Percentiles rank a stretch among this genome's conserved stretches.
Evolutionary conservation across 2,797 vertebrate species (phyloP).

Genomic region (Euphonia xanthogaster): DNA sequence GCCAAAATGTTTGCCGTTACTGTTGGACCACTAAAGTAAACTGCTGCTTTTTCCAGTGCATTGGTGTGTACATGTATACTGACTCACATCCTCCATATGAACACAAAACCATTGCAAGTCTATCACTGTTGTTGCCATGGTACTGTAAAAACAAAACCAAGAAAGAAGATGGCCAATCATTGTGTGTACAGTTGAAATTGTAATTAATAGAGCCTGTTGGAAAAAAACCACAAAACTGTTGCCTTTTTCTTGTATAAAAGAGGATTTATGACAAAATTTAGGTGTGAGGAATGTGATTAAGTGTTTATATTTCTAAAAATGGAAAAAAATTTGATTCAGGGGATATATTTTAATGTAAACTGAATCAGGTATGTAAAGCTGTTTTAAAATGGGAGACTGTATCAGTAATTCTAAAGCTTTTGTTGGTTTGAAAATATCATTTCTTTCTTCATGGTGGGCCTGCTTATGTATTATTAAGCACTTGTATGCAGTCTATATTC

Average conservation of each 20-base stretch:
- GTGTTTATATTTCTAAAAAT: slow-evolving; percentile 97
- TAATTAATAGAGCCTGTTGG: slow-evolving; percentile 93
- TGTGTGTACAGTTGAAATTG: slow-evolving; percentile 92
- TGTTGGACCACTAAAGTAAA: slow-evolving; percentile 87
- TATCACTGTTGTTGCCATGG: slow-evolving; percentile 93
- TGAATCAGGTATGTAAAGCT: slow-evolving; percentile 98
- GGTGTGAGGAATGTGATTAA: slow-evolving; percentile 93
- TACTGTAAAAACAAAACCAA: slow-evolving; percentile 87
- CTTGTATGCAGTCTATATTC: slow-evolving; percentile 91
- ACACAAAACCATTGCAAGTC: slow-evolving; percentile 86
- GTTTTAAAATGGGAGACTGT: slow-evolving; percentile 89
- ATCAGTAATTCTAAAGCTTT: slow-evolving; percentile 87
- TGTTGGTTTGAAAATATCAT: slow-evolving; percentile 81
- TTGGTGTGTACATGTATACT: slow-evolving; percentile 85
- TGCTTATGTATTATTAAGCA: slow-evolving; percentile 93
- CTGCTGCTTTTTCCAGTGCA: slow-evolving; percentile 86
- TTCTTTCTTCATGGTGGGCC: slow-evolving; percentile 88
- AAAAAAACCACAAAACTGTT: slow-evolving; percentile 85
- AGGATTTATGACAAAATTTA: slow-evolving; percentile 97
- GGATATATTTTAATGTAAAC: slow-evolving; percentile 95
- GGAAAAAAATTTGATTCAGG: slow-evolving; percentile 89
- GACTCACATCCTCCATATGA: slow-evolving; percentile 83
- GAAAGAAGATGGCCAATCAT: slow-evolving; percentile 84
- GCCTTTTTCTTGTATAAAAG: slow-evolving; percentile 99
- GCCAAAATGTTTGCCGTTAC: slow-evolving; percentile 88